Evolutionary conservation across 2,113 vertebrate genomes (phyloP).

Genomic region (Pygoscelis adeliae): DNA sequence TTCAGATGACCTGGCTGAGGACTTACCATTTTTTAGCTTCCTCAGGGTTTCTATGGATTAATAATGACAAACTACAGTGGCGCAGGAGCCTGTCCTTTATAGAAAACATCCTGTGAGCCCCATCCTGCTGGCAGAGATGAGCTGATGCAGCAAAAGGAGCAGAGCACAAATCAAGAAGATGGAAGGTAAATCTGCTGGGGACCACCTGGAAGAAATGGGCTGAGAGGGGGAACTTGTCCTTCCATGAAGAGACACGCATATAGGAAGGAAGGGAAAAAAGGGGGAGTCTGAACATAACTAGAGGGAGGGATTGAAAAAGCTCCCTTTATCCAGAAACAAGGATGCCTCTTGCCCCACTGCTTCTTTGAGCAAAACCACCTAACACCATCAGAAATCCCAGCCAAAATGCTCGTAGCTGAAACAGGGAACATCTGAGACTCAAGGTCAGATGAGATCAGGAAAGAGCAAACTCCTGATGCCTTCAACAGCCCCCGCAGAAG

Average conservation of each 20-base stretch:
- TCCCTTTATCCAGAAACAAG: neutral
- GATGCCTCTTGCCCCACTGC: neutral
- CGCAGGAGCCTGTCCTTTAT: neutral
- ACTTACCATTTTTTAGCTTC: neutral
- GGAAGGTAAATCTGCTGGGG: neutral
- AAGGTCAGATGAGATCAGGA: neutral
- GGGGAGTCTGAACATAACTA: neutral
- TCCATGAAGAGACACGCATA: neutral
- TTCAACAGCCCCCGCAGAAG: neutral
- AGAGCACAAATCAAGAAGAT: neutral
- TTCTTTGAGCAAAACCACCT: neutral
- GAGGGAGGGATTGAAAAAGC: neutral
- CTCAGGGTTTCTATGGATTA: neutral
- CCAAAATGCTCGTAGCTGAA: neutral
- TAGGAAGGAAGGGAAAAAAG: neutral
- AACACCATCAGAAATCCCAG: neutral
- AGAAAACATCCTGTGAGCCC: neutral
- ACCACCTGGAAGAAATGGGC: neutral
- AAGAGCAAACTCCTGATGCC: neutral
- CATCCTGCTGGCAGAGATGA: neutral
- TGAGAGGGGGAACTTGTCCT: neutral
- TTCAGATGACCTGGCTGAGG: neutral
- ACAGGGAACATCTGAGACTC: neutral
- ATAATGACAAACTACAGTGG: neutral
- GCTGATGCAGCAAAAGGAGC: neutral